Evolutionary conservation across 2,113 vertebrate genomes (phyloP).

Genomic region (Piprites chloris): DNA sequence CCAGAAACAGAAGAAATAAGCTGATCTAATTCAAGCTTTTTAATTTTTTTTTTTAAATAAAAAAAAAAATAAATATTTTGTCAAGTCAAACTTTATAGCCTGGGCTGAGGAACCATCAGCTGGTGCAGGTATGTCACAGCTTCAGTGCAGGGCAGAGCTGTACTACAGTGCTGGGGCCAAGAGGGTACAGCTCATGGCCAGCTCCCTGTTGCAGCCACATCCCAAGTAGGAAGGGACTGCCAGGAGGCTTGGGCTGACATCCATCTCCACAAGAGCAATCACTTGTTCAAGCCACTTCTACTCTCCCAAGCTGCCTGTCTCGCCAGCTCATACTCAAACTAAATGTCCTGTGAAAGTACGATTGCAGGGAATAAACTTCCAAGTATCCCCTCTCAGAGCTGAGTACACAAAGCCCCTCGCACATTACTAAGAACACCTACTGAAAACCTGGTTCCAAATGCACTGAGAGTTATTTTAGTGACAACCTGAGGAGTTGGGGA

Average conservation of each 20-base stretch:
- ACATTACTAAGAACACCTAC: background rate
- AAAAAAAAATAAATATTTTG: background rate
- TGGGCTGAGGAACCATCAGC: background rate
- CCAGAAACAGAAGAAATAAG: background rate
- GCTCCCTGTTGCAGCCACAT: background rate
- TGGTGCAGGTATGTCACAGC: background rate
- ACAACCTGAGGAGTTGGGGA: background rate
- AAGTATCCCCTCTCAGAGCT: background rate
- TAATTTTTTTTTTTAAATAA: background rate
- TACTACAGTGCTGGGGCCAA: background rate
- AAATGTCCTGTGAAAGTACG: background rate
- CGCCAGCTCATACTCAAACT: background rate
- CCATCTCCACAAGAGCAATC: background rate
- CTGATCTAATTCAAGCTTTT: background rate
- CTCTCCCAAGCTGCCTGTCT: background rate
- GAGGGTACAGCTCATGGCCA: rapidly evolving
- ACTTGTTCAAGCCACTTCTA: background rate
- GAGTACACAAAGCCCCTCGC: background rate
- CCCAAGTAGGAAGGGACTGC: background rate
- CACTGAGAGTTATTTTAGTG: background rate
- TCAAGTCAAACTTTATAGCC: background rate
- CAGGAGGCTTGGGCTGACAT: background rate
- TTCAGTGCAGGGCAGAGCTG: background rate
- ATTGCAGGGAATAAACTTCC: background rate
- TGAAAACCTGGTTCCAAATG: background rate